A percentile compares a stretch with the other conserved stretches of the same genome.
Conservation (phyloP, 1,140 invertebrate genomes). For the Adelges cooleyi region DNA sequence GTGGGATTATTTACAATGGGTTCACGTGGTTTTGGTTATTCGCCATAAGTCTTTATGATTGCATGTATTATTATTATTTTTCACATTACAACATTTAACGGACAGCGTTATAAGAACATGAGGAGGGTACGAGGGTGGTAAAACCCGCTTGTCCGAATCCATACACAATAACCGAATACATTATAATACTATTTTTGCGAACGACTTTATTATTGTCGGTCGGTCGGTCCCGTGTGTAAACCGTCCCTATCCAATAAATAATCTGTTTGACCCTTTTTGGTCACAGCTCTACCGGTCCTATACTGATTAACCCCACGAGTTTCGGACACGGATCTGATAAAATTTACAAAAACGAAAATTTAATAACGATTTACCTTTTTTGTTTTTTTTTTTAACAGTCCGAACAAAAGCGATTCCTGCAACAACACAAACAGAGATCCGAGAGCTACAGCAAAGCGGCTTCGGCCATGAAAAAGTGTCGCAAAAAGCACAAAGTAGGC, state of each 20-base stretch:
- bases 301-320: conserved; percentile 17
- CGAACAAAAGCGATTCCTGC: conserved; percentile 79
- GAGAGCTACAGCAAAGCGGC: conserved; percentile 82
- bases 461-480: conserved; percentile 75
- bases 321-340: conserved; percentile 1
- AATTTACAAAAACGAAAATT: not conserved
- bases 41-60: not conserved
- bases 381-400: conserved; percentile 46
- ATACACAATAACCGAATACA: too few species aligned
- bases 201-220: too few species aligned
- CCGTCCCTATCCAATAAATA: conserved; percentile 5
- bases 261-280: not conserved
- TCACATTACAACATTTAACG: not conserved
- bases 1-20: too few species aligned
- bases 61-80: not conserved
- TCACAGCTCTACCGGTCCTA: not conserved
- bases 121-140: too few species aligned
- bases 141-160: too few species aligned
- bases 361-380: not conserved
- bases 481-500: conserved; percentile 64
- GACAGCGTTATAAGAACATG: too few species aligned
- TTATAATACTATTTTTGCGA: too few species aligned
- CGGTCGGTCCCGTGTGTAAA: not conserved
- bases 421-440: conserved; percentile 75
- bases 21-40: too few species aligned